Percentiles rank a stretch among this genome's conserved stretches.
These are phyloP conservation scores for Brachionus sp. DNA, from an alignment of 1,140 invertebrate genomes.

Conservation along the genomic window DNA sequence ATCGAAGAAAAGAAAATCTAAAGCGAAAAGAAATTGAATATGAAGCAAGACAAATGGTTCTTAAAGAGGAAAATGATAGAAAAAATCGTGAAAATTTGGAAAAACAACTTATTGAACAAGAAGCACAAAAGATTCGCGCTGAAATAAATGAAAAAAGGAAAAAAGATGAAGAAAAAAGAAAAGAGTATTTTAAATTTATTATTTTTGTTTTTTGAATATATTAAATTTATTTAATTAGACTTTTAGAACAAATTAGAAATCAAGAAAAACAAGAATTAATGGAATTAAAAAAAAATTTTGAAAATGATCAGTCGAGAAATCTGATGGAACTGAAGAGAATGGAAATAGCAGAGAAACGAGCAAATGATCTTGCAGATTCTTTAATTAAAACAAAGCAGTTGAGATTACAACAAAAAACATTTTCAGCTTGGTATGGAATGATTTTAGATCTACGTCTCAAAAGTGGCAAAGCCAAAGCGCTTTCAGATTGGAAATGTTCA, in stretches of 20 bases:
- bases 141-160: slow-evolving; percentile 54
- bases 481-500: slow-evolving; percentile 56
- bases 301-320: neutral
- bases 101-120: slow-evolving; percentile 53
- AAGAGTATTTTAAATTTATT: slow-evolving; percentile 47
- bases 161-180: slow-evolving; percentile 50
- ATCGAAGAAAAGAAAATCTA: slow-evolving; percentile 49
- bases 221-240: neutral
- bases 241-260: neutral
- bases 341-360: slow-evolving; percentile 35
- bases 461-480: slow-evolving; percentile 55
- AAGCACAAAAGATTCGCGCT: slow-evolving; percentile 55
- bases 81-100: slow-evolving; percentile 51
- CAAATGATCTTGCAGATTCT: slow-evolving; percentile 5
- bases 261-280: neutral
- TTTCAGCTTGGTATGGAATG: slow-evolving; percentile 56
- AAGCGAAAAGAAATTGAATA: slow-evolving; percentile 53
- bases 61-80: slow-evolving; percentile 54
- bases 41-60: slow-evolving; percentile 52
- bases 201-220: neutral
- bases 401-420: slow-evolving; percentile 51
- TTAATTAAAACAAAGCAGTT: slow-evolving; percentile 9
- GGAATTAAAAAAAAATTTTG: slow-evolving; percentile 1
- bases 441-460: slow-evolving; percentile 52
- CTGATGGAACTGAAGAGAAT: neutral